Evolutionary conservation across 2,888 invertebrate genomes (phyloP).

Genomic region (Trichacis sp.): DNA sequence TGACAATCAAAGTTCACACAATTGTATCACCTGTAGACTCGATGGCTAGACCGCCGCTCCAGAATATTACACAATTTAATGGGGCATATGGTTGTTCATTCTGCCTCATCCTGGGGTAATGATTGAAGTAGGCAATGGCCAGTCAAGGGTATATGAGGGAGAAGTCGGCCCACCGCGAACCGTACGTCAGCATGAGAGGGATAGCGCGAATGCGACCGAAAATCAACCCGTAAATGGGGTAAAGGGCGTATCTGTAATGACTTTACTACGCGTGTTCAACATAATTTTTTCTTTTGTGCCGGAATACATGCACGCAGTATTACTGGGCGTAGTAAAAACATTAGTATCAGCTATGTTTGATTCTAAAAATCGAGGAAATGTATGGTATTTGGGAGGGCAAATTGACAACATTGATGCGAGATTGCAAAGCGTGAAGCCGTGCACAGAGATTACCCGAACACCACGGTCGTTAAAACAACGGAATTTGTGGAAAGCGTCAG

Average conservation of each 20-base stretch:
- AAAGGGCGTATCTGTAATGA: constrained; percentile 17
- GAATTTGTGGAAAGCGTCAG: not conserved
- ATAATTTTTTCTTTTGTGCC: constrained; percentile 21
- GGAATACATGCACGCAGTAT: constrained; percentile 23
- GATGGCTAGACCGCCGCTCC: constrained; percentile 13
- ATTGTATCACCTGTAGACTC: no score
- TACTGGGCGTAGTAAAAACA: constrained; percentile 9
- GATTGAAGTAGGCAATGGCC: constrained; percentile 15
- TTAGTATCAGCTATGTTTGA: constrained; percentile 5
- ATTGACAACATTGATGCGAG: constrained; percentile 6
- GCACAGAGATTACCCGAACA: constrained; percentile 13
- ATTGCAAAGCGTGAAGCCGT: constrained; percentile 11
- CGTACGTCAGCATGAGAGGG: constrained; percentile 3
- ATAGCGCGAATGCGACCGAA: not conserved
- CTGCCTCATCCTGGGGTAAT: constrained; percentile 17
- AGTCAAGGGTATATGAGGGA: constrained; percentile 12
- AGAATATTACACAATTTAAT: constrained; percentile 23
- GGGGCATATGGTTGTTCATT: constrained; percentile 30
- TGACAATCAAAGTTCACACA: constrained; percentile 13
- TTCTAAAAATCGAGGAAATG: not conserved
- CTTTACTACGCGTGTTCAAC: constrained; percentile 10
- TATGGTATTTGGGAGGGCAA: constrained; percentile 13
- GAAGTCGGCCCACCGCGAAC: constrained; percentile 4
- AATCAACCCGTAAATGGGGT: constrained; percentile 9
- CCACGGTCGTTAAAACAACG: constrained; percentile 5